These are phyloP conservation scores for Vanessa tameamea DNA, from an alignment of 1,140 invertebrate species.

Conservation along the genomic window DNA sequence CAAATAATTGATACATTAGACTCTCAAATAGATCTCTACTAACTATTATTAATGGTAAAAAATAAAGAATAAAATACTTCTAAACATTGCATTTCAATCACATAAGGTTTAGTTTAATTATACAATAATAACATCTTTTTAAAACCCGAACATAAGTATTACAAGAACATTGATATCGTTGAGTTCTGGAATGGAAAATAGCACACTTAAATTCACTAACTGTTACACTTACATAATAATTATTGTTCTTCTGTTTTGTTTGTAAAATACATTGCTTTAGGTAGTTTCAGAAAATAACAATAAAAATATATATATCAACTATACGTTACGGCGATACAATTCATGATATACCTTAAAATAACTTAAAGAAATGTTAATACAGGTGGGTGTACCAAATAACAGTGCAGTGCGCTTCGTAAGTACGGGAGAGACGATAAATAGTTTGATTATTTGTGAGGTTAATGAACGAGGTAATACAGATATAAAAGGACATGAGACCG, in stretches of 20 bases:
- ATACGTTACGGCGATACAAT: conserved; percentile 73
- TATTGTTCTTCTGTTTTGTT: conserved; percentile 80
- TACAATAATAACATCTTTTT: conserved; percentile 80
- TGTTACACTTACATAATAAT: conserved; percentile 81
- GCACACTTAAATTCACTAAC: conserved; percentile 81
- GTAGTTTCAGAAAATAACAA: conserved; percentile 79
- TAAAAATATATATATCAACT: conserved; percentile 72
- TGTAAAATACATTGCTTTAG: conserved; percentile 80
- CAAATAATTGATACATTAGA: conserved; percentile 81
- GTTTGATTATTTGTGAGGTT: conserved; percentile 70
- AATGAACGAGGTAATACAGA: conserved; percentile 74
- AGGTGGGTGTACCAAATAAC: conserved; percentile 77
- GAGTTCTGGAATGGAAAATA: conserved; percentile 81
- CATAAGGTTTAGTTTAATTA: conserved; percentile 80
- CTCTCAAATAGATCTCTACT: conserved; percentile 81
- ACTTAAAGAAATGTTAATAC: conserved; percentile 68
- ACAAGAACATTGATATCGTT: conserved; percentile 80
- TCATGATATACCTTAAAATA: conserved; percentile 71
- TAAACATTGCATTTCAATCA: conserved; percentile 81
- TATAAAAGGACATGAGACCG: conserved; percentile 50
- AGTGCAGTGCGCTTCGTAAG: conserved; percentile 76
- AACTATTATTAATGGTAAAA: conserved; percentile 80
- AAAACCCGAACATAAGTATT: conserved; percentile 80
- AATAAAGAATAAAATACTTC: conserved; percentile 81
- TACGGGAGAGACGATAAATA: conserved; percentile 70